Evolutionary conservation across 2,888 invertebrate species (phyloP).

Genomic region (Lysandra bellargus): DNA sequence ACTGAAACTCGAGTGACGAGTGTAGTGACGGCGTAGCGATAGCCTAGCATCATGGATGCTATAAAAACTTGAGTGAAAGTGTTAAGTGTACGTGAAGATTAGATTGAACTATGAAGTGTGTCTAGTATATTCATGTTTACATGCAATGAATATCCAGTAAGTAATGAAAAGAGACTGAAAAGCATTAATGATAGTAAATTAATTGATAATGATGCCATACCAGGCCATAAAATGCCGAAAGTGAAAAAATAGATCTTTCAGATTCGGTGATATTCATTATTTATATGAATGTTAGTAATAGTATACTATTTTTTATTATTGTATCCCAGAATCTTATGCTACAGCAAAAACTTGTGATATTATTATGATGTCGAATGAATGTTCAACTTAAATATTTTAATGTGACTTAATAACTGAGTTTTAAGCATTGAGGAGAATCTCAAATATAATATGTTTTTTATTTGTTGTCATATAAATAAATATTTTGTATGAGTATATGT

Average conservation of each 20-base stretch:
- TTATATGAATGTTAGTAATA: neutral
- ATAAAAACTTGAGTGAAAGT: neutral
- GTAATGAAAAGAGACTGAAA: neutral
- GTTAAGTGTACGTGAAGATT: neutral
- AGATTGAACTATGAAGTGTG: neutral
- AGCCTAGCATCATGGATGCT: neutral
- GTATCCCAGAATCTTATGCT: neutral
- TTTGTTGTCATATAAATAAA: neutral
- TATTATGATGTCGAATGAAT: neutral
- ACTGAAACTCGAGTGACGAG: constrained; percentile 46
- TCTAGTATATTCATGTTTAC: neutral
- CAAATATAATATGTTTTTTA: neutral
- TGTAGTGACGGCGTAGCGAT: neutral
- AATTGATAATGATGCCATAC: neutral
- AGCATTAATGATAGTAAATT: neutral
- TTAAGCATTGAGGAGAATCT: neutral
- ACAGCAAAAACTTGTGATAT: neutral
- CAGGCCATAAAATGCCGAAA: constrained; percentile 2
- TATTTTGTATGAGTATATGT: neutral
- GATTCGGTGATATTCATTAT: neutral
- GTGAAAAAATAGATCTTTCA: neutral
- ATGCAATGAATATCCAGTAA: neutral
- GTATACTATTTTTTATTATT: neutral
- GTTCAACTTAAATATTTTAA: neutral
- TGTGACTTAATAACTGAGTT: neutral